Conservation (phyloP, 2,113 vertebrate species). For the Mus pahari region DNA sequence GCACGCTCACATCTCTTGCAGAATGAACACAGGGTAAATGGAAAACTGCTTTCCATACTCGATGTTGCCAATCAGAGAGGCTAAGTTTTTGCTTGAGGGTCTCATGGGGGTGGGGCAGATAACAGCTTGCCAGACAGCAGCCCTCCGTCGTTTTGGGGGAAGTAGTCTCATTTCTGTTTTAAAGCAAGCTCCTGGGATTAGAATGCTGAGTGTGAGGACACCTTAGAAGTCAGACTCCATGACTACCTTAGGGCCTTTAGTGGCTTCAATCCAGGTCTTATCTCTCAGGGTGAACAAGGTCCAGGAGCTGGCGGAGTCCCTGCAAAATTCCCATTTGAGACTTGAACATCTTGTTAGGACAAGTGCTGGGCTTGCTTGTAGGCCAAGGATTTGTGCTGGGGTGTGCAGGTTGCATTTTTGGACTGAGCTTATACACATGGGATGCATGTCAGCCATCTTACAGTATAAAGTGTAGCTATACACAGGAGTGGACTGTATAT, state of each 20-base stretch:
- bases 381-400: not conserved
- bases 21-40: not conserved
- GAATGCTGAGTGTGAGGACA: not conserved
- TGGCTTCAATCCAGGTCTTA: too few relatives aligned
- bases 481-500: not conserved
- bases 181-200: not conserved
- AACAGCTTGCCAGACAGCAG: not conserved
- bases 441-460: not conserved
- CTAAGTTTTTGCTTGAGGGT: not conserved
- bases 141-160: not conserved
- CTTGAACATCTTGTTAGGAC: not conserved
- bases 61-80: not conserved
- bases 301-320: not conserved
- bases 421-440: not conserved
- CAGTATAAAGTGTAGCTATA: not conserved
- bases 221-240: not conserved
- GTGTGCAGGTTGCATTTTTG: accelerated
- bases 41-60: not conserved
- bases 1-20: not conserved
- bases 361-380: not conserved
- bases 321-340: not conserved
- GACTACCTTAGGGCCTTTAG: not conserved
- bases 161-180: not conserved
- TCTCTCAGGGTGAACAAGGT: not conserved
- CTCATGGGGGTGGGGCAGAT: not conserved